These are phyloP conservation scores for Cathartes aura DNA, from an alignment of 2,113 vertebrate genomes.

Conservation along the genomic window DNA sequence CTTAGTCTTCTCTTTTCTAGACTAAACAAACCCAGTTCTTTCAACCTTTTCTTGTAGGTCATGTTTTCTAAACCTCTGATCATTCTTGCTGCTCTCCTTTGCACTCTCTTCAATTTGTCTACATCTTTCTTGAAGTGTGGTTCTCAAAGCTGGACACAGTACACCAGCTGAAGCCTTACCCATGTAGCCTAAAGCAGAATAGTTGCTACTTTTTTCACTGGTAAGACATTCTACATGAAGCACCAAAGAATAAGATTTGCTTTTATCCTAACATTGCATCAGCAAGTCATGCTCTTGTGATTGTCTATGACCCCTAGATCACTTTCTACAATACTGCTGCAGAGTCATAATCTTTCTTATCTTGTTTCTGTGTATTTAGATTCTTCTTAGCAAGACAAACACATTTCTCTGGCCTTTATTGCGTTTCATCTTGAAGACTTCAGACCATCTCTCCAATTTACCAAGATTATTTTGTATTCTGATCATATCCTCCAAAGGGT, in stretches of 20 bases:
- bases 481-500: neutral
- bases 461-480: neutral
- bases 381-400: neutral
- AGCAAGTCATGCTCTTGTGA: neutral
- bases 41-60: conserved; percentile 65
- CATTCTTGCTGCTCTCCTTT: conserved; percentile 58
- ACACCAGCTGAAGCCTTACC: neutral
- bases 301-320: neutral
- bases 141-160: neutral
- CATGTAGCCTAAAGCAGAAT: neutral
- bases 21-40: conserved; percentile 67
- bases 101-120: conserved; percentile 57
- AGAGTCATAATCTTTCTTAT: neutral
- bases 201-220: neutral
- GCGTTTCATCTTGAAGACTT: neutral
- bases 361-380: neutral
- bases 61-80: conserved; percentile 66
- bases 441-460: neutral
- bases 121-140: conserved; percentile 32
- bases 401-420: neutral
- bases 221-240: neutral
- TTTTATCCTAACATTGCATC: neutral
- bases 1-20: conserved; percentile 68
- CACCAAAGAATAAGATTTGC: neutral
- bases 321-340: neutral